These are phyloP conservation scores for Anthopleura sola DNA, from an alignment of 64 coral and sea anemone genomes.

Conservation along the genomic window DNA sequence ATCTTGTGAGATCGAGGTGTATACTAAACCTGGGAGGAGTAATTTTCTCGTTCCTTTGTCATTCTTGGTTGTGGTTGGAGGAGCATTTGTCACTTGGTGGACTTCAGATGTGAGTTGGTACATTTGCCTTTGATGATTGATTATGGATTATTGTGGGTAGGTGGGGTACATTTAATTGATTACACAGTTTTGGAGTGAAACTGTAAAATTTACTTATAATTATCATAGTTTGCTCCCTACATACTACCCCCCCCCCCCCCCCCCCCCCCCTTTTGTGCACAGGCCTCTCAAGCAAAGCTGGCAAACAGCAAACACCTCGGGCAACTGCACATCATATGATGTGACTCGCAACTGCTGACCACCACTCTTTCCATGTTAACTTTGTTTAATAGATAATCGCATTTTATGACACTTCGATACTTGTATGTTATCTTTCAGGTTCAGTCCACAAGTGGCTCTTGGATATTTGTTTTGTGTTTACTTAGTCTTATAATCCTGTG, in stretches of 20 bases:
- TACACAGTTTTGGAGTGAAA: too few relatives aligned
- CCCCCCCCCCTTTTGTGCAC: too few relatives aligned
- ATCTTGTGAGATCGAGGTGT: conserved; percentile 1
- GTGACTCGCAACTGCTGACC: too few relatives aligned
- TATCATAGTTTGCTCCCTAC: too few relatives aligned
- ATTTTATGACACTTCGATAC: neutral
- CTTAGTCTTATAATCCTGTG: neutral
- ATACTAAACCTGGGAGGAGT: neutral
- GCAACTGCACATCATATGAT: too few relatives aligned
- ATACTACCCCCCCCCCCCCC: too few relatives aligned
- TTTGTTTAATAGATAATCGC: too few relatives aligned
- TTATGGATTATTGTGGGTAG: neutral
- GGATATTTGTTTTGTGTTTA: neutral
- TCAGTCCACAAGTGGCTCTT: neutral
- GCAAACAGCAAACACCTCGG: too few relatives aligned
- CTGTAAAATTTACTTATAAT: too few relatives aligned
- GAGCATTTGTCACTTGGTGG: neutral
- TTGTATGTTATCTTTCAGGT: neutral
- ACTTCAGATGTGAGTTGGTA: neutral
- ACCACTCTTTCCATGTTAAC: too few relatives aligned
- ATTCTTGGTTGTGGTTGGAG: neutral
- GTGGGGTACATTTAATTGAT: too few relatives aligned
- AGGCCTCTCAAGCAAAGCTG: too few relatives aligned
- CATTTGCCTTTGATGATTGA: neutral
- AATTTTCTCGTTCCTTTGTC: neutral